Base-by-base conservation (phyloP, 2,888 invertebrate species). In the Nomada ferruginata region DNA sequence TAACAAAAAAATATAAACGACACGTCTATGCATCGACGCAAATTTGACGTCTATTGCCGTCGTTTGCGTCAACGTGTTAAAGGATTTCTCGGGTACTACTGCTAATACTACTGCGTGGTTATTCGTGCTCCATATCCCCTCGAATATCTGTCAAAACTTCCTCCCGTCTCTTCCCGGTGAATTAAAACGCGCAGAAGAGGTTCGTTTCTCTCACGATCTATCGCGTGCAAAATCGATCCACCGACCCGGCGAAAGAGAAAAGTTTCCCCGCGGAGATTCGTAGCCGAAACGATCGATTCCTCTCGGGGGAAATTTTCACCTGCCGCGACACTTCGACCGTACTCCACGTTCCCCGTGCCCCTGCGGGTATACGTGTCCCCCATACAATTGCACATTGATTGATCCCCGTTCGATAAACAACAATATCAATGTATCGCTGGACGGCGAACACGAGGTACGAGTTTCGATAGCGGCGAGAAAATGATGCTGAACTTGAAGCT, bases 351-450 rank as follows among this genome's bases (percentile, higher is more conserved):
- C 11, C 29, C 42, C 23, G 57, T 55, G 26, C 20, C 3, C 42
- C 29, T 10, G 23, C 11, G 11, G 10, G 50, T 26, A 57, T 59
- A 57, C 47, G 69, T 44, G 26, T 10, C 36, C 2, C 36, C 53
- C 20, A 20, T 53, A 74, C 72, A 26, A 13, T 44, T 26, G 50
- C 20, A 55, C 69, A 73, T 82, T 50, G 76, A 71, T 76, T 60
- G 70, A 59, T 79, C 50, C 55, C 47, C 66, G 44, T 79, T 71
- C 73, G 59, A 74, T 82, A 82, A 82, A 82, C 79, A 82, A 82
- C 79, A 82, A 69, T 57, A 80, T 55, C n/a, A 59, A 80, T 76
- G 71, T 57, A 47, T 23, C 18, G 50, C 26, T 20, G 69, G 57
- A 52, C 47, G 68, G 18, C 65, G 64, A 69, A 75, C 68, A 75